phyloP scores from a whole-genome alignment of 1,140 invertebrate genomes.

The Caenorhabditis latens region DNA sequence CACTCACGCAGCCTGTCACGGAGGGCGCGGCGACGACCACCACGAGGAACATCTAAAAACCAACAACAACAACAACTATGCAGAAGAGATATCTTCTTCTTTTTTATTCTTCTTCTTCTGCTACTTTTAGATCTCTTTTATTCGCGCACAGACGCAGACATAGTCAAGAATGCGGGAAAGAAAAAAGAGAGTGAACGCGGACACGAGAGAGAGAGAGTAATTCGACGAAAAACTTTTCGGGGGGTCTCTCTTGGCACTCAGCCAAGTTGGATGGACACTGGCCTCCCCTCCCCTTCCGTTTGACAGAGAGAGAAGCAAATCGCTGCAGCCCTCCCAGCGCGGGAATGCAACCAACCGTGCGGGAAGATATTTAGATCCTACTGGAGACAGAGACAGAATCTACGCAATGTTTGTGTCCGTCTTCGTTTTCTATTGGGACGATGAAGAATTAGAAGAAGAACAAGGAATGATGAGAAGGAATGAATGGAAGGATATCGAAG shows the following conservation, averaged over 20 bases:
- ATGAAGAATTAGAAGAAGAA: conserved; percentile 29
- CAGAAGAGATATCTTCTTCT: conserved; percentile 14
- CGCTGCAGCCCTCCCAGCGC: conserved; percentile 35
- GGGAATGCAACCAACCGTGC: conserved; percentile 47
- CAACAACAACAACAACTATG: conserved; percentile 47
- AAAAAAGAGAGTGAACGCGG: neutral
- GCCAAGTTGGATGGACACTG: conserved; percentile 38
- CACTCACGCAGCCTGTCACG: conserved; percentile 7
- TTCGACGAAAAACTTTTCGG: conserved; percentile 32
- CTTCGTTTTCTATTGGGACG: neutral
- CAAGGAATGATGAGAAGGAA: conserved; percentile 27
- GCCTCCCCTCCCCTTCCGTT: too few relatives aligned
- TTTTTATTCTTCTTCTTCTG: neutral
- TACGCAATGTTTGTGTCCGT: conserved; percentile 18
- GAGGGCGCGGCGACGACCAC: conserved; percentile 7
- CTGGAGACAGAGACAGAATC: neutral
- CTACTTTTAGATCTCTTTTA: neutral
- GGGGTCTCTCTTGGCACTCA: conserved; percentile 39
- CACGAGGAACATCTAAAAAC: neutral
- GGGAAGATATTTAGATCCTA: conserved; percentile 13
- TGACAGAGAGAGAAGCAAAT: conserved; percentile 22
- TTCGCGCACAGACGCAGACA: conserved; percentile 37
- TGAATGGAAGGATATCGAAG: conserved; percentile 33
- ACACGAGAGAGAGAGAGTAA: neutral
- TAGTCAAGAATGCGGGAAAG: conserved; percentile 9